Conservation (phyloP, 1,140 invertebrate species). For the Brachionus koreanus region DNA sequence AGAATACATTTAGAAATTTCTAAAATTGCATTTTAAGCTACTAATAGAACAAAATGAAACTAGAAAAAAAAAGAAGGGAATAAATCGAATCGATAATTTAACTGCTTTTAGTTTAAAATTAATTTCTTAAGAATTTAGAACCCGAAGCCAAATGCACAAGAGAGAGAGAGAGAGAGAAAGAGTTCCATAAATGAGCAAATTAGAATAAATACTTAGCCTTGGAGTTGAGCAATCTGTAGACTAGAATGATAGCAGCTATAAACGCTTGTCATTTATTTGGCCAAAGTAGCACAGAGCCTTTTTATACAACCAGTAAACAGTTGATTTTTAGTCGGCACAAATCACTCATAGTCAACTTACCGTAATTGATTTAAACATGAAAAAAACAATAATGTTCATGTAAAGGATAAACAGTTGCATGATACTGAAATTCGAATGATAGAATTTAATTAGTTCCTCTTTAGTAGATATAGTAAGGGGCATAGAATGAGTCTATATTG, state of each 20-base stretch:
- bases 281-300: neutral
- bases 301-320: neutral
- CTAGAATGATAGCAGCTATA: too few relatives aligned
- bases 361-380: slow-evolving; percentile 27
- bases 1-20: neutral
- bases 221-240: too few relatives aligned
- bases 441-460: slow-evolving; percentile 43
- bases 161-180: neutral
- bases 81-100: neutral
- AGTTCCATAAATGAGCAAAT: too few relatives aligned
- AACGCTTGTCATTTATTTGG: too few relatives aligned
- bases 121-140: neutral
- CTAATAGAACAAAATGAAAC: neutral
- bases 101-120: neutral
- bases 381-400: slow-evolving; percentile 41
- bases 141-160: neutral
- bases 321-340: neutral
- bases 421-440: neutral
- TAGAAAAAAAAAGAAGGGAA: neutral
- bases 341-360: slow-evolving; percentile 21
- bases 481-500: neutral
- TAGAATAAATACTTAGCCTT: too few relatives aligned
- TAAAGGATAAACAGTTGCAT: slow-evolving; percentile 34
- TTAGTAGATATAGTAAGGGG: neutral
- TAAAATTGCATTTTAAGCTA: neutral